These are phyloP conservation scores for Phrynocephalus forsythii DNA, from an alignment of 2,797 vertebrate species.

Conservation along the genomic window DNA sequence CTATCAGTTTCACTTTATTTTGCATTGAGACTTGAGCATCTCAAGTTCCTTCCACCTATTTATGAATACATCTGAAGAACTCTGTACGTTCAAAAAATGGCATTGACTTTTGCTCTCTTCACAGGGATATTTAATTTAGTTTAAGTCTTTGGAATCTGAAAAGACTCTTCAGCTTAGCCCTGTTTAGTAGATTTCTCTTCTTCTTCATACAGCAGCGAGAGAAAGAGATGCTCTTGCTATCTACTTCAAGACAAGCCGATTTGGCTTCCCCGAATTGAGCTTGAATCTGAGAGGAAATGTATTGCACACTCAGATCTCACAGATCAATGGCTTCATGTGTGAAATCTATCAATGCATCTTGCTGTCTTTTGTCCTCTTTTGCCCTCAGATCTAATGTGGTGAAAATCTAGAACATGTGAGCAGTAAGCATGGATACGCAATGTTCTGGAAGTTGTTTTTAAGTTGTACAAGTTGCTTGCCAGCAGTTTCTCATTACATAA, in stretches of 20 bases:
- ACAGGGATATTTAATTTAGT: neutral
- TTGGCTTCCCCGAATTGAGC: neutral
- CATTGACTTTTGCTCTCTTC: neutral
- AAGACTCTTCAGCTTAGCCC: neutral
- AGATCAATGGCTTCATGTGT: neutral
- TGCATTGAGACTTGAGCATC: neutral
- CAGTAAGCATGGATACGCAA: neutral
- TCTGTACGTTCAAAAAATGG: neutral
- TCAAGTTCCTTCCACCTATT: neutral
- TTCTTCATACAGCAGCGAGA: neutral
- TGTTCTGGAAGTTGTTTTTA: neutral
- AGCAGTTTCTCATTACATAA: neutral
- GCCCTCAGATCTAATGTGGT: neutral
- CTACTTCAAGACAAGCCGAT: neutral
- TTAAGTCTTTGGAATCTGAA: too few species aligned
- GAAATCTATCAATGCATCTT: neutral
- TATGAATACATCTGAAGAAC: neutral
- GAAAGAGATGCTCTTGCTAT: too few species aligned
- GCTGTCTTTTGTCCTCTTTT: neutral
- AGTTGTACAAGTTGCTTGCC: neutral
- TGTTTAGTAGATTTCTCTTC: neutral
- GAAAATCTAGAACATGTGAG: neutral
- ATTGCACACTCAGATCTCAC: neutral
- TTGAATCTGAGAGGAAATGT: neutral
- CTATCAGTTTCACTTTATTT: neutral